A percentile compares a stretch with the other conserved stretches of the same genome.
Conservation (phyloP, 2,797 vertebrate species). For the Sebastes minor region DNA sequence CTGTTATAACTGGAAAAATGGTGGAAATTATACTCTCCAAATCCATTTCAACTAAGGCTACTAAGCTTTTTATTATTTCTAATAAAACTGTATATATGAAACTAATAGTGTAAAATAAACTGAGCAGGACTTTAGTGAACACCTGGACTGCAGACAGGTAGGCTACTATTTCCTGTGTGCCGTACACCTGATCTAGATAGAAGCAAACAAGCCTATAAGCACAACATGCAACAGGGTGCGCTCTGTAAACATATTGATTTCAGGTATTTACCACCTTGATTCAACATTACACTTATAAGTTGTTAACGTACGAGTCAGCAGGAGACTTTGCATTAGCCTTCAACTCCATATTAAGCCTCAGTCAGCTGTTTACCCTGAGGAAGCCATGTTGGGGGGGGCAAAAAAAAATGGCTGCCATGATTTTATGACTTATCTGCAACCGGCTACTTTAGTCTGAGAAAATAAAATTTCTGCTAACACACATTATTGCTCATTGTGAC, state of each 20-base stretch:
- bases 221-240: background rate
- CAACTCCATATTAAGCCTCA: slow-evolving; percentile 6
- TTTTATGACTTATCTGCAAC: background rate
- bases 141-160: too few relatives aligned
- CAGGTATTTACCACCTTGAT: background rate
- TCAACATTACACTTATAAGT: background rate
- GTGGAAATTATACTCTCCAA: too few relatives aligned
- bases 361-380: slow-evolving; percentile 42
- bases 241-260: background rate
- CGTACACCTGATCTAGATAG: background rate
- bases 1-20: background rate
- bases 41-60: too few relatives aligned
- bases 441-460: background rate
- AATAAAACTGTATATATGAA: too few relatives aligned
- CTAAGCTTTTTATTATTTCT: too few relatives aligned
- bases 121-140: too few relatives aligned
- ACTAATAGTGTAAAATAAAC: too few relatives aligned
- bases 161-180: background rate
- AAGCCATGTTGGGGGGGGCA: slow-evolving; percentile 48
- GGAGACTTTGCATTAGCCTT: background rate
- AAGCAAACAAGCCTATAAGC: background rate
- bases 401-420: slow-evolving; percentile 40
- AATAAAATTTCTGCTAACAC: accelerated
- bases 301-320: background rate
- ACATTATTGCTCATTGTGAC: background rate